Evolutionary conservation across 2,113 vertebrate genomes (phyloP).

Genomic region (Nothocercus nigrocapillus): DNA sequence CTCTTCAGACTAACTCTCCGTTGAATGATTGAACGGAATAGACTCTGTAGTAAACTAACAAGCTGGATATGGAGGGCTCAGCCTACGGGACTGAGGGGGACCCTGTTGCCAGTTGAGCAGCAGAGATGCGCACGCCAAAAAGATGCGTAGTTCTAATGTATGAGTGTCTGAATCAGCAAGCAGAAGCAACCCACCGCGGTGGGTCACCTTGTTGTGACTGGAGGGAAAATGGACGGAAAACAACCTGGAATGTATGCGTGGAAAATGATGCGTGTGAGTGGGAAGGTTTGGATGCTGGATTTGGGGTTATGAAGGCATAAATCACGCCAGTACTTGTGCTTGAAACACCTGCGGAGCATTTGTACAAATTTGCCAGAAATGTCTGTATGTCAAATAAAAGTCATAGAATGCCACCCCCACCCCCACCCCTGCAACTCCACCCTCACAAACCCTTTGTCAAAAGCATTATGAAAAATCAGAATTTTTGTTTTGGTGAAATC

Average conservation of each 20-base stretch:
- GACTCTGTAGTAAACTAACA: slow-evolving; percentile 42
- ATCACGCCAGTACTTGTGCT: slow-evolving; percentile 70
- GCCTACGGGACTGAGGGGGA: slow-evolving; percentile 55
- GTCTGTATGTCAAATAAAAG: neutral
- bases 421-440: slow-evolving; percentile 11
- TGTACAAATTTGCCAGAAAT: slow-evolving; percentile 57
- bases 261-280: slow-evolving; percentile 10
- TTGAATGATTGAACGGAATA: slow-evolving; percentile 37
- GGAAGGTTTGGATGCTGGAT: slow-evolving; percentile 29
- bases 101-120: slow-evolving; percentile 29
- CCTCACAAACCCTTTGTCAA: slow-evolving; percentile 29
- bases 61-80: slow-evolving; percentile 48
- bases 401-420: slow-evolving; percentile 4
- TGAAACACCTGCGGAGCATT: slow-evolving; percentile 39
- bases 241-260: slow-evolving; percentile 31
- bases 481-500: slow-evolving; percentile 31
- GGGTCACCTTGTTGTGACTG: neutral
- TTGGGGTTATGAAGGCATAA: slow-evolving; percentile 59
- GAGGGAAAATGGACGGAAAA: slow-evolving; percentile 27
- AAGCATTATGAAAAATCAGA: slow-evolving; percentile 8
- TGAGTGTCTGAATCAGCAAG: slow-evolving; percentile 11
- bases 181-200: neutral
- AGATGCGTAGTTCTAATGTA: neutral
- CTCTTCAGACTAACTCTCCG: slow-evolving; percentile 48
- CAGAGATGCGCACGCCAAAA: slow-evolving; percentile 28